Evolutionary conservation across 2,113 vertebrate genomes (phyloP).

Genomic region (Lepus timidus): DNA sequence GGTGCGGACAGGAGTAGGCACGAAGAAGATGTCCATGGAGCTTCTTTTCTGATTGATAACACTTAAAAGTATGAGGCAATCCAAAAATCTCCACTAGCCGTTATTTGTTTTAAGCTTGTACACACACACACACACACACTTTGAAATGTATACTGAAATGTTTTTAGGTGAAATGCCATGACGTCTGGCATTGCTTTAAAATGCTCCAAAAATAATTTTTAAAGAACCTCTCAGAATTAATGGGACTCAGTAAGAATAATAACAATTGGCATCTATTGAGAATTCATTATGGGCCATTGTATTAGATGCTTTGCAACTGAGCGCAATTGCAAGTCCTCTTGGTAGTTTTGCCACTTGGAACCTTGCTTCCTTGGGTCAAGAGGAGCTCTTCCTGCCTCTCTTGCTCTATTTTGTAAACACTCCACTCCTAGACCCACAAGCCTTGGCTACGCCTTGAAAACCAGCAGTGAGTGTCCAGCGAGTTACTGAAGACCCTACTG

Average conservation of each 20-base stretch:
- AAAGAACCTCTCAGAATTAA: background rate
- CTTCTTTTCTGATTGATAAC: conserved; percentile 25
- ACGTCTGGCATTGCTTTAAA: conserved; percentile 34
- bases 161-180: background rate
- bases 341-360: background rate
- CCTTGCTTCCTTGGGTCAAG: background rate
- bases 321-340: background rate
- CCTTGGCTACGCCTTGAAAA: background rate
- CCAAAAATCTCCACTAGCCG: background rate
- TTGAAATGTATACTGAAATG: background rate
- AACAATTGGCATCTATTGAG: background rate
- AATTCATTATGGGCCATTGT: background rate
- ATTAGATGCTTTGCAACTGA: conserved; percentile 26
- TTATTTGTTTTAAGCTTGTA: background rate
- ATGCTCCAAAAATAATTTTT: background rate
- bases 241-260: background rate
- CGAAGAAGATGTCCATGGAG: background rate
- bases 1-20: background rate
- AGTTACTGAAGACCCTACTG: background rate
- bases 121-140: background rate
- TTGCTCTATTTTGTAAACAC: background rate
- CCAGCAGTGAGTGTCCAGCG: background rate
- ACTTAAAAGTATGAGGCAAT: conserved; percentile 29
- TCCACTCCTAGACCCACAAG: background rate
- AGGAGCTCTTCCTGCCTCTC: background rate